Evolutionary conservation across 2,113 vertebrate genomes (phyloP).

Genomic region (Pan troglodytes): NHGRI_mPanTro3-v2.1_pri NC_072403.2:114787001-114787500

Average conservation of each 20-base stretch:
- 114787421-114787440: neutral
- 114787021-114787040: neutral
- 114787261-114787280: neutral
- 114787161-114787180: neutral
- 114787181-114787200: neutral
- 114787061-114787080: neutral
- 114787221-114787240: neutral
- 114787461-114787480: neutral
- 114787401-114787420: neutral
- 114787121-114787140: neutral
- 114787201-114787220: neutral
- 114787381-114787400: neutral
- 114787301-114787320: neutral
- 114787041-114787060: neutral
- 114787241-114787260: neutral
- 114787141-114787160: neutral
- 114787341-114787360: neutral
- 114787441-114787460: neutral
- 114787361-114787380: neutral
- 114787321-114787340: neutral
- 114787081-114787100: neutral
- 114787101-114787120: neutral
- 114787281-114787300: neutral
- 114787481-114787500: neutral
- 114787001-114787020: neutral